Conservation (phyloP, 2,113 vertebrate genomes). For the Gallinago paraguaiae region DNA sequence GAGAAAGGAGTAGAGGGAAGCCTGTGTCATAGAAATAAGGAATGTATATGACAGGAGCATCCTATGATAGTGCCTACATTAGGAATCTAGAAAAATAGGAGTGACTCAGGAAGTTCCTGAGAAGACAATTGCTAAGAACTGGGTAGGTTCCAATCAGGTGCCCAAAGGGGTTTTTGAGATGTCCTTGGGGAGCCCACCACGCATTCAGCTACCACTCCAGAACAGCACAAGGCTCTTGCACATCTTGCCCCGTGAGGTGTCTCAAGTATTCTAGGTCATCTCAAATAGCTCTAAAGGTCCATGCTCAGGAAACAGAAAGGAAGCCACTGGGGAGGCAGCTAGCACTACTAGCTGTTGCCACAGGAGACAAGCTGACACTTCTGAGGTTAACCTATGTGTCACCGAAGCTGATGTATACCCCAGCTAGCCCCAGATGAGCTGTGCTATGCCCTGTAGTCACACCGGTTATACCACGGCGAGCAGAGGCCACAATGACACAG, state of each 20-base stretch:
- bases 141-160: not conserved
- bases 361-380: not conserved
- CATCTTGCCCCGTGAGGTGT: not conserved
- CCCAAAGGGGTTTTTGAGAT: not conserved
- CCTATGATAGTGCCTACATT: not conserved
- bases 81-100: not conserved
- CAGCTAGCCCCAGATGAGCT: not conserved
- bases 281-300: not conserved
- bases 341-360: not conserved
- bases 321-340: not conserved
- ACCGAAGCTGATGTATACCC: not conserved
- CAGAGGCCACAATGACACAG: not conserved
- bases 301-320: not conserved
- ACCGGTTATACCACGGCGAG: not conserved
- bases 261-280: not conserved
- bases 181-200: not conserved
- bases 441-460: not conserved
- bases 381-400: not conserved
- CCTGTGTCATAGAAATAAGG: not conserved
- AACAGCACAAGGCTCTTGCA: not conserved
- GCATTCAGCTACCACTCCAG: not conserved
- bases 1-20: not conserved
- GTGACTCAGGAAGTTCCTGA: not conserved
- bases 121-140: not conserved
- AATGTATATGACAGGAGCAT: not conserved